Evolutionary conservation across 2,797 vertebrate species (phyloP).

Genomic region (Centropyge bicolor): DNA sequence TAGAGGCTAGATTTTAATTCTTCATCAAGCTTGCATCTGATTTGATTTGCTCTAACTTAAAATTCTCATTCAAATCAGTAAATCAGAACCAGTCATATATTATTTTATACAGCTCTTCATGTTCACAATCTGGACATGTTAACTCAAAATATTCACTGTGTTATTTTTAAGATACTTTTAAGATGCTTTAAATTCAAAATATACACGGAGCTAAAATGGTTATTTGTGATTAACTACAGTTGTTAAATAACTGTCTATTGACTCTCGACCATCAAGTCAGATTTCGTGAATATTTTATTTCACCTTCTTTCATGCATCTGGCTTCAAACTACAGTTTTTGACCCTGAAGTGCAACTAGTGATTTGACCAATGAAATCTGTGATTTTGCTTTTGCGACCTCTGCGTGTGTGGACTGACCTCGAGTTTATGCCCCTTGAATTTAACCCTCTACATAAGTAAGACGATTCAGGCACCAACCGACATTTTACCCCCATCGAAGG

Average conservation of each 20-base stretch:
- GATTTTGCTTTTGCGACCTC: background rate
- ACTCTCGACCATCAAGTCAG: background rate
- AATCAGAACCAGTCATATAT: background rate
- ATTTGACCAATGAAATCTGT: background rate
- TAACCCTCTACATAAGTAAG: too few species aligned
- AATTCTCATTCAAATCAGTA: background rate
- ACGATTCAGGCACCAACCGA: background rate
- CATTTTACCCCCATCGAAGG: conserved; percentile 16
- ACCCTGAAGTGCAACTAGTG: background rate
- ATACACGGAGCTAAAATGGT: background rate
- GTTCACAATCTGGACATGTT: background rate
- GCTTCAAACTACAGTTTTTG: background rate
- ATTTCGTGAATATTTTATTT: conserved; percentile 30
- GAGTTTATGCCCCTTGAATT: too few species aligned
- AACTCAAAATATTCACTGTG: conserved; percentile 8
- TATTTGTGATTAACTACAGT: conserved; percentile 25
- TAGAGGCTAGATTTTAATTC: background rate
- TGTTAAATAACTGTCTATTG: conserved; percentile 12
- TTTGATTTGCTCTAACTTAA: background rate
- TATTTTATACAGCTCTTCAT: background rate
- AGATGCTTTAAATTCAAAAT: conserved; percentile 34
- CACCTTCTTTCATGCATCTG: background rate
- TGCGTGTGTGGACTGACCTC: background rate
- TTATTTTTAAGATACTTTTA: too few species aligned
- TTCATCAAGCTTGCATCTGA: background rate